phyloP scores from a whole-genome alignment of 1,140 invertebrate genomes.

The Drosophila arawakana region DNA sequence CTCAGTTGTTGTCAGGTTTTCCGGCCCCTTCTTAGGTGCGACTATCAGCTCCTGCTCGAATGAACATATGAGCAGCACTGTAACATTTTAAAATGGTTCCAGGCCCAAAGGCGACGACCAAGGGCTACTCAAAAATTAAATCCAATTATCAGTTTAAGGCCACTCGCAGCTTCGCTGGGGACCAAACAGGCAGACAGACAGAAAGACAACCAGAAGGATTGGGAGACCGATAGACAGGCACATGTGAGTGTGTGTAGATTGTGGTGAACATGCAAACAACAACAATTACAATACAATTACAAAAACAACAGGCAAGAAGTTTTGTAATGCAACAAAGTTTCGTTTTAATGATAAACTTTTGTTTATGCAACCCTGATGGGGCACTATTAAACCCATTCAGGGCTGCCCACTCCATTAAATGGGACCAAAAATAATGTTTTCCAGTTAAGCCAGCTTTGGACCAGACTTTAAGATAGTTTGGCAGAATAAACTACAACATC shows the following conservation, averaged over 20 bases:
- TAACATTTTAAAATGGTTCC: constrained; percentile 56
- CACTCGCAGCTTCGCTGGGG: constrained; percentile 61
- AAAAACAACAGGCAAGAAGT: constrained; percentile 44
- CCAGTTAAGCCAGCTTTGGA: constrained; percentile 30
- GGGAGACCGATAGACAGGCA: constrained; percentile 9
- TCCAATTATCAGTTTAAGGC: constrained; percentile 82
- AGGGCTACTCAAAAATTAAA: constrained; percentile 79
- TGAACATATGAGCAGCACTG: constrained; percentile 48
- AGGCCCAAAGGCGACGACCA: constrained; percentile 17
- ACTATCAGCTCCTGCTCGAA: constrained; percentile 41
- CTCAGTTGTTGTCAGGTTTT: constrained; percentile 7
- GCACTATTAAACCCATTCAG: constrained; percentile 4
- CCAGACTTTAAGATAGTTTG: constrained; percentile 33
- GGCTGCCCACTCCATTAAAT: constrained; percentile 34
- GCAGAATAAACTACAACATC: not conserved
- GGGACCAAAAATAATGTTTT: constrained; percentile 35
- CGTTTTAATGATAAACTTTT: constrained; percentile 82
- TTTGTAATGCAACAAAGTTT: constrained; percentile 77
- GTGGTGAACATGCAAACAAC: constrained; percentile 37
- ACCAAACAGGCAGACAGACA: constrained; percentile 19
- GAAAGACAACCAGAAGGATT: no score
- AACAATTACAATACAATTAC: constrained; percentile 24
- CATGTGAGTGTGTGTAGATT: constrained; percentile 21
- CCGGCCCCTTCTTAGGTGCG: constrained; percentile 30
- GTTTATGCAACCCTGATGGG: constrained; percentile 55